phyloP scores from a whole-genome alignment of 2,113 vertebrate species.

The Patagioenas fasciata region DNA sequence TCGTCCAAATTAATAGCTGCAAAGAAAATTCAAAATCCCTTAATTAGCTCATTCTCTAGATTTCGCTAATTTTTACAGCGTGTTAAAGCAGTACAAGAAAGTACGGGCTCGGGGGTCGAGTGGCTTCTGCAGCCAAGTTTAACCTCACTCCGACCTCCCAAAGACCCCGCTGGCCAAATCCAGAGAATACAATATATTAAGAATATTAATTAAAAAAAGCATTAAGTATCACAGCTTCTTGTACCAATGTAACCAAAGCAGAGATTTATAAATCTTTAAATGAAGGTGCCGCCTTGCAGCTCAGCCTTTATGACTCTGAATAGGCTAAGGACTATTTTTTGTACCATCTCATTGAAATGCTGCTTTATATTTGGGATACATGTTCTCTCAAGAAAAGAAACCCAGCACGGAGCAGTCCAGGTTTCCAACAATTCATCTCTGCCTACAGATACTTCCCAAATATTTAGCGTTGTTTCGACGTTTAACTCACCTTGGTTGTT shows the following conservation, averaged over 20 bases:
- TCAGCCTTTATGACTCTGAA: not conserved
- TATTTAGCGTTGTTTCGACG: not conserved
- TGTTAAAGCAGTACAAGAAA: not conserved
- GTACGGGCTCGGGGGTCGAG: accelerated
- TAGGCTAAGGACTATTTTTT: not conserved
- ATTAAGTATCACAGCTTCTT: not conserved
- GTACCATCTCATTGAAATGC: not conserved
- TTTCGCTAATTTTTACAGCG: not conserved
- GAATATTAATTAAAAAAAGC: not conserved
- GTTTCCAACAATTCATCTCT: not conserved
- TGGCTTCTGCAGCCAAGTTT: not conserved
- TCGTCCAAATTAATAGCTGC: slow-evolving; percentile 71
- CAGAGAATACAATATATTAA: not conserved
- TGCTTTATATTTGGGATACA: no score
- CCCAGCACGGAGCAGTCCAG: no score
- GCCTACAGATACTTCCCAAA: not conserved
- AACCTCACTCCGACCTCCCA: not conserved
- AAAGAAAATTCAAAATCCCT: not conserved
- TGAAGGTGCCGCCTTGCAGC: not conserved
- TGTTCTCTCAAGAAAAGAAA: not conserved
- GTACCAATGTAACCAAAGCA: not conserved
- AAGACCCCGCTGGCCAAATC: not conserved
- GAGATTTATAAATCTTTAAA: not conserved
- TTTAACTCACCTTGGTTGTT: slow-evolving; percentile 74
- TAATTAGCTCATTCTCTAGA: not conserved